These are phyloP conservation scores for Proisotoma minuta DNA, from an alignment of 2,888 invertebrate species.

Conservation along the genomic window DNA sequence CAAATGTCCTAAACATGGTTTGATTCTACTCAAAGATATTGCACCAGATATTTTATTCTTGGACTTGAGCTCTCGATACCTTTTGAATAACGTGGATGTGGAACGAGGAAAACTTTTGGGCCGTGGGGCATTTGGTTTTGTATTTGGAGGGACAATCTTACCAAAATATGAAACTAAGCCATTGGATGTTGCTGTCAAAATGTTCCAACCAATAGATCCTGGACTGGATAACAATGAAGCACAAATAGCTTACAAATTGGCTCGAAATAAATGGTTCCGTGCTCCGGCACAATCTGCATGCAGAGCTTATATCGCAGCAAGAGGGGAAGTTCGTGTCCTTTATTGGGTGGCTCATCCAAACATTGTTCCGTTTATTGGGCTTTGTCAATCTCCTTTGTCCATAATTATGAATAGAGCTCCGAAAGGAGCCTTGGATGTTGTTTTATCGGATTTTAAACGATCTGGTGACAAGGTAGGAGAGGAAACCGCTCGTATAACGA, in stretches of 20 bases:
- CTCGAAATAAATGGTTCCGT: conserved; percentile 84
- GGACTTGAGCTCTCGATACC: conserved; percentile 75
- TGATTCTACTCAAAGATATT: conserved; percentile 68
- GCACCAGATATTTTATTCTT: conserved; percentile 84
- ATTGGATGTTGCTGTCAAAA: conserved; percentile 85
- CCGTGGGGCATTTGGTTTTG: conserved; percentile 97
- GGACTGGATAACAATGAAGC: conserved; percentile 66
- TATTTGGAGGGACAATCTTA: conserved; percentile 65
- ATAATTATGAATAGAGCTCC: conserved; percentile 87
- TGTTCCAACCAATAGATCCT: conserved; percentile 89
- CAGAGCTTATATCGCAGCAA: conserved; percentile 91
- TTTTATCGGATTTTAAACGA: conserved; percentile 76
- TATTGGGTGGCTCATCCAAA: conserved; percentile 79
- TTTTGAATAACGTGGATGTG: conserved; percentile 78
- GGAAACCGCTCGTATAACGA: conserved; percentile 74
- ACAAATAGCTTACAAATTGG: conserved; percentile 59
- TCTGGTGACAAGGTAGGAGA: conserved; percentile 77
- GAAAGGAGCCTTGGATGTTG: conserved; percentile 79
- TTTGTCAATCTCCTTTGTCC: conserved; percentile 82
- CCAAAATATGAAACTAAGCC: conserved; percentile 44
- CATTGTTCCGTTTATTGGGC: conserved; percentile 86
- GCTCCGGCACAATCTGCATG: conserved; percentile 88
- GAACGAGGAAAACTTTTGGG: conserved; percentile 59
- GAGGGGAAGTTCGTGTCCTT: conserved; percentile 89
- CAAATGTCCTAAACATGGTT: conserved; percentile 75